These are phyloP conservation scores for Thalassoma bifasciatum DNA, from an alignment of 2,113 vertebrate genomes.

Conservation along the genomic window DNA sequence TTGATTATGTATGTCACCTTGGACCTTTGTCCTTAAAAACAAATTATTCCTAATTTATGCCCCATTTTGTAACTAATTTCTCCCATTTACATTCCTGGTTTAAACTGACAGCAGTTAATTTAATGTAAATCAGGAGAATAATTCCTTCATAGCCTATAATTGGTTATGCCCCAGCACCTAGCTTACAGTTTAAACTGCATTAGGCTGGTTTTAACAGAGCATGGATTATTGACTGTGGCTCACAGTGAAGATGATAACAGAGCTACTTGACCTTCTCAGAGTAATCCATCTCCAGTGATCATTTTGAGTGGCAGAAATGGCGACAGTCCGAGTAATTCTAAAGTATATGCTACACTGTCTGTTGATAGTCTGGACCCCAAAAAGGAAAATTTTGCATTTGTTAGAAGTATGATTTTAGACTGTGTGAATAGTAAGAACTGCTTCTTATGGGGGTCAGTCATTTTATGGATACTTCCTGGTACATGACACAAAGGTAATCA, in stretches of 20 bases:
- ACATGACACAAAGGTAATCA: too few species aligned
- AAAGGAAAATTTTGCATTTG: too few species aligned
- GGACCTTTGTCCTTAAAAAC: too few species aligned
- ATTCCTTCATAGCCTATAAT: slow-evolving; percentile 26
- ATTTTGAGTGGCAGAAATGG: slow-evolving; percentile 6
- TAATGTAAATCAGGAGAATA: slow-evolving; percentile 36
- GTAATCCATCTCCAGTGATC: neutral
- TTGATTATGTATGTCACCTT: too few species aligned
- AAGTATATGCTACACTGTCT: too few species aligned
- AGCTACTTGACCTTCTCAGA: slow-evolving; percentile 1
- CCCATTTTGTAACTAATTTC: too few species aligned
- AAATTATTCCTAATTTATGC: too few species aligned
- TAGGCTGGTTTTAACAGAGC: slow-evolving; percentile 29
- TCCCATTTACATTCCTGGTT: slow-evolving; percentile 10
- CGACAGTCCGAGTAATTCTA: neutral
- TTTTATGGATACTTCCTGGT: too few species aligned
- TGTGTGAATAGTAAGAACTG: too few species aligned
- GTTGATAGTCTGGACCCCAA: neutral
- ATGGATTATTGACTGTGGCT: slow-evolving; percentile 36
- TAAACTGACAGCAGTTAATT: slow-evolving; percentile 14
- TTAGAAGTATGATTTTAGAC: too few species aligned
- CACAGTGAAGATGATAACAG: slow-evolving; percentile 10
- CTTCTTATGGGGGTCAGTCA: too few species aligned
- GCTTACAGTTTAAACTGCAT: slow-evolving; percentile 23
- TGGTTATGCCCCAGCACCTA: slow-evolving; percentile 21